A percentile compares a stretch with the other conserved stretches of the same genome.
Evolutionary conservation across 2,113 vertebrate genomes (phyloP).

Genomic region (Pristiophorus japonicus): DNA sequence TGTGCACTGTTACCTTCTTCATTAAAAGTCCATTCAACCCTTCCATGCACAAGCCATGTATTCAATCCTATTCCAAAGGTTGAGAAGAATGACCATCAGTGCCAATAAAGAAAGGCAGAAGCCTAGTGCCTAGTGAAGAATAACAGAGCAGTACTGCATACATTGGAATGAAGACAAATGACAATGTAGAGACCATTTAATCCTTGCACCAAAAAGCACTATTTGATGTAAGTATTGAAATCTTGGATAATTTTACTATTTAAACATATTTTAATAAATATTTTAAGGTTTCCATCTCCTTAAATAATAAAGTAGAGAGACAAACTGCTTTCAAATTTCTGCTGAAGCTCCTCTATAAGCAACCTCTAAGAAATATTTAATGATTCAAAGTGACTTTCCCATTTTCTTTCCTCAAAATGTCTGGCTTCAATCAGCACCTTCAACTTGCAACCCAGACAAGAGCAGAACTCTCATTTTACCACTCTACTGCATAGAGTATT

Average conservation of each 20-base stretch:
- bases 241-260: neutral
- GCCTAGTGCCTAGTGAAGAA: slow-evolving; percentile 47
- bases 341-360: neutral
- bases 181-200: neutral
- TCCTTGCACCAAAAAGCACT: slow-evolving; percentile 14
- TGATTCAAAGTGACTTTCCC: neutral
- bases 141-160: slow-evolving; percentile 38
- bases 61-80: slow-evolving; percentile 47
- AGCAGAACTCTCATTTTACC: too few species aligned
- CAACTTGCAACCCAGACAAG: neutral
- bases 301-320: neutral
- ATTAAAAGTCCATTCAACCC: slow-evolving; percentile 38
- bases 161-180: slow-evolving; percentile 40
- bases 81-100: slow-evolving; percentile 48
- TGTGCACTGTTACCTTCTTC: slow-evolving; percentile 24
- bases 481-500: neutral
- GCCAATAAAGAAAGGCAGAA: slow-evolving; percentile 46
- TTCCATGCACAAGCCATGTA: slow-evolving; percentile 44
- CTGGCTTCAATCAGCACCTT: neutral
- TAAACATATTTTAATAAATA: neutral
- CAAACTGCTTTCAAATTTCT: neutral
- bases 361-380: neutral
- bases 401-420: neutral
- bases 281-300: neutral
- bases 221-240: neutral